phyloP scores from a whole-genome alignment of 1,140 invertebrate species.

The Ceratina japonica region DNA sequence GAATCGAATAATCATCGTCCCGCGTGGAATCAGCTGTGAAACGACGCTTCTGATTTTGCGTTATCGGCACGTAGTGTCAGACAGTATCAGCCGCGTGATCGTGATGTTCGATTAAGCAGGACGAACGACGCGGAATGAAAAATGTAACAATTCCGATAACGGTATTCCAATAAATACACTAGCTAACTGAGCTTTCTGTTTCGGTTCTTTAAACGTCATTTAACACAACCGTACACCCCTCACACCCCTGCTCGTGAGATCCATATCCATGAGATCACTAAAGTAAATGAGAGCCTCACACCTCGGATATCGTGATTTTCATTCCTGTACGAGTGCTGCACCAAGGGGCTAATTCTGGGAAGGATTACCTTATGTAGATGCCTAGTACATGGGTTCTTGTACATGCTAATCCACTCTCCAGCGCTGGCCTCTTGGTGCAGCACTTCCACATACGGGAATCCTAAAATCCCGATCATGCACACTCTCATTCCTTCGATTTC shows the following conservation, averaged over 20 bases:
- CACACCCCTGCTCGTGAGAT: neutral
- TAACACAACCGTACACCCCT: neutral
- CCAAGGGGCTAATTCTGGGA: no score
- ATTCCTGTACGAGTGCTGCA: no score
- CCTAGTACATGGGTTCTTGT: no score
- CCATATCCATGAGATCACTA: neutral
- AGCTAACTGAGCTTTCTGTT: neutral
- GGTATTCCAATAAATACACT: neutral
- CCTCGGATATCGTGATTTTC: no score
- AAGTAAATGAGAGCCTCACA: neutral
- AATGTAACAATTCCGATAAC: neutral
- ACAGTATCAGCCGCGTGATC: neutral
- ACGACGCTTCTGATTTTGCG: constrained; percentile 27
- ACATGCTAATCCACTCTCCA: no score
- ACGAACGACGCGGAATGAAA: neutral
- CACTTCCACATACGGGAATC: no score
- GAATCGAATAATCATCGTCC: constrained; percentile 10
- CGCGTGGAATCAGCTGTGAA: constrained; percentile 25
- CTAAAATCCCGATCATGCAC: no score
- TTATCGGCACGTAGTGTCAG: neutral
- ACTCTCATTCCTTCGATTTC: no score
- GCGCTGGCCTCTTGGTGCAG: no score
- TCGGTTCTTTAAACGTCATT: constrained; percentile 15
- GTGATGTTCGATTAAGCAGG: neutral
- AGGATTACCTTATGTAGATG: no score